phyloP scores from a whole-genome alignment of 2,888 invertebrate species.

The Drosophila robusta region DNA sequence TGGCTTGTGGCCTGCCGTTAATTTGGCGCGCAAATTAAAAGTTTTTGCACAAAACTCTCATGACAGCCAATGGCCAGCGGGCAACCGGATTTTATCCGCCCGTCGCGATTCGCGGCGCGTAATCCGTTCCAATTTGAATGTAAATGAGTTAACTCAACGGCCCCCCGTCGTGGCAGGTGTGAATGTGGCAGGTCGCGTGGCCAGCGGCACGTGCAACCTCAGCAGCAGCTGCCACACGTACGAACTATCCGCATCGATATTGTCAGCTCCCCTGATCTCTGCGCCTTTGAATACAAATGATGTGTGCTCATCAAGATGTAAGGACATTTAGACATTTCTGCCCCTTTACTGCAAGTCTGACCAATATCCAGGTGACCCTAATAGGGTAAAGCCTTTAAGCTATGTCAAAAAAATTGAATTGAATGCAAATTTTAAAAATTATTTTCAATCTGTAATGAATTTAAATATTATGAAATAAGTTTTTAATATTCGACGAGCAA shows the following conservation, averaged over 20 bases:
- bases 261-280: background rate
- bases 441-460: too few relatives aligned
- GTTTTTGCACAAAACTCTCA: slow-evolving; percentile 49
- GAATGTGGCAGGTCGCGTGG: slow-evolving; percentile 30
- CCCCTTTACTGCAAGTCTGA: background rate
- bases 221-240: background rate
- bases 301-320: background rate
- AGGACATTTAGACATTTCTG: background rate
- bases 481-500: too few relatives aligned
- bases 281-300: slow-evolving; percentile 13
- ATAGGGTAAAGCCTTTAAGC: too few relatives aligned
- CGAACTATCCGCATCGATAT: slow-evolving; percentile 2
- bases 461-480: too few relatives aligned
- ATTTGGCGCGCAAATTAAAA: slow-evolving; percentile 58
- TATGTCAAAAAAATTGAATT: too few relatives aligned
- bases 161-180: slow-evolving; percentile 31
- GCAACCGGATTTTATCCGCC: slow-evolving; percentile 26
- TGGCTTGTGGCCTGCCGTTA: slow-evolving; percentile 12
- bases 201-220: slow-evolving; percentile 23
- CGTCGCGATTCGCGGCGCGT: slow-evolving; percentile 32
- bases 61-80: slow-evolving; percentile 13
- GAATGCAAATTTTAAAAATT: too few relatives aligned
- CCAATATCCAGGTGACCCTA: background rate
- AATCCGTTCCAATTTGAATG: slow-evolving; percentile 63
- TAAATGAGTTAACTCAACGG: slow-evolving; percentile 64